Evolutionary conservation across 2,797 vertebrate species (phyloP).

Genomic region (Fistularia commersonii): DNA sequence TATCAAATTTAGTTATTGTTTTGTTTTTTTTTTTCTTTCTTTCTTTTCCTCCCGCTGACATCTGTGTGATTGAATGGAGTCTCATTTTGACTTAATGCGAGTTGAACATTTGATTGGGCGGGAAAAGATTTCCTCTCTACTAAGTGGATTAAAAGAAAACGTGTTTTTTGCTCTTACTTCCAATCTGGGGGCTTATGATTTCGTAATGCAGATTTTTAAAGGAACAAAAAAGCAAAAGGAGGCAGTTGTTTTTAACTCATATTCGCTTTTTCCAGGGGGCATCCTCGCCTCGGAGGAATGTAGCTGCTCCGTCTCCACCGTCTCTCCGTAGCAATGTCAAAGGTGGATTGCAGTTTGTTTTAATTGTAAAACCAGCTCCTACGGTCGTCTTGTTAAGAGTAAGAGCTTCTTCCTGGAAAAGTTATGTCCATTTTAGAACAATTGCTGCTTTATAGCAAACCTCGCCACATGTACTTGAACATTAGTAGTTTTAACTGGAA

Average conservation of each 20-base stretch:
- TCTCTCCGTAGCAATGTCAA: neutral
- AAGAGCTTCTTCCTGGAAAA: slow-evolving; percentile 6
- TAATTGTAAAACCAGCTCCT: slow-evolving; percentile 5
- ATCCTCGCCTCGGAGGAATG: neutral
- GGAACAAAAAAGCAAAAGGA: neutral
- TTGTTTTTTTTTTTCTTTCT: slow-evolving; percentile 15
- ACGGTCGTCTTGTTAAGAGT: slow-evolving; percentile 10
- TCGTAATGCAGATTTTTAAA: slow-evolving; percentile 6
- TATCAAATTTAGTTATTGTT: slow-evolving; percentile 3
- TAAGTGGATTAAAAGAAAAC: no score
- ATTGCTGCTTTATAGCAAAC: slow-evolving; percentile 30
- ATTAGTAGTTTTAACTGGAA: slow-evolving; percentile 43
- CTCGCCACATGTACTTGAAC: slow-evolving; percentile 54
- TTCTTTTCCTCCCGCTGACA: slow-evolving; percentile 7
- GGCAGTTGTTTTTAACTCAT: neutral
- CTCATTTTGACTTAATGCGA: neutral
- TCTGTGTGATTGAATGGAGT: slow-evolving; percentile 17
- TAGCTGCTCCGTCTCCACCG: neutral
- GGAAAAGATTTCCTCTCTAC: neutral
- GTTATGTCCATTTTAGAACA: slow-evolving; percentile 6
- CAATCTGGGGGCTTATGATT: slow-evolving; percentile 6
- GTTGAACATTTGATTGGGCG: no score
- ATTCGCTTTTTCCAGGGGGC: neutral
- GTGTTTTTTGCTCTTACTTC: neutral
- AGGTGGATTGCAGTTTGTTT: slow-evolving; percentile 23